Evolutionary conservation across 2,113 vertebrate species (phyloP).

Genomic region (Anser cygnoides): DNA sequence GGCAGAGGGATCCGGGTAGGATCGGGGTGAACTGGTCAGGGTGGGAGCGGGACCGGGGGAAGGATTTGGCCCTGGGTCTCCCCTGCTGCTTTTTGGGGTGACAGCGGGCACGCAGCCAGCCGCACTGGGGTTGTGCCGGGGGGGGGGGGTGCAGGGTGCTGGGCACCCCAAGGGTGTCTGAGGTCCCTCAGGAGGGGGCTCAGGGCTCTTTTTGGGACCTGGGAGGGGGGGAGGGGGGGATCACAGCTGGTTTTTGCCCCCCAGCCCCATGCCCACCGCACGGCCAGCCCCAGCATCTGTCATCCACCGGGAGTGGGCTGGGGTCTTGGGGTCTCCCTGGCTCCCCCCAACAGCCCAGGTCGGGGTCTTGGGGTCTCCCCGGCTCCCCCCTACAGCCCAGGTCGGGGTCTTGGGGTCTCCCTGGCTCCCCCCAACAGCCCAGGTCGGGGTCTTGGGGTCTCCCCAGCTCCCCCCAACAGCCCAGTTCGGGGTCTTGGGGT

Average conservation of each 20-base stretch:
- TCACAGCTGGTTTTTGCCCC: too few species aligned
- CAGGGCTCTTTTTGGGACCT: neutral
- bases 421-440: neutral
- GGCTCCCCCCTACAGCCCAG: neutral
- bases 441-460: neutral
- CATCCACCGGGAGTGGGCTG: neutral
- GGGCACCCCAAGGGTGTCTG: neutral
- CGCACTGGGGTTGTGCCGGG: neutral
- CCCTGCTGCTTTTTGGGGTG: neutral
- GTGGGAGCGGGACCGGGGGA: neutral
- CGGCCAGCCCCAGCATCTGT: neutral
- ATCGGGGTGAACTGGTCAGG: fast-evolving
- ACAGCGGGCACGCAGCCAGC: neutral
- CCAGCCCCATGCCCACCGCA: neutral
- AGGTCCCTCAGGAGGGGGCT: neutral
- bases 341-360: neutral
- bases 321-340: neutral
- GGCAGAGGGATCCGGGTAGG: neutral
- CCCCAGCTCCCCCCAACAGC: neutral
- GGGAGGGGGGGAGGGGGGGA: neutral
- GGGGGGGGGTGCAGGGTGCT: neutral
- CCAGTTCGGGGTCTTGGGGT: neutral
- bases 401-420: neutral
- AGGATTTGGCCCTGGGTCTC: neutral
- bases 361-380: neutral